Evolutionary conservation across 2,113 vertebrate species (phyloP), one percentile per base, ranked within the genome.

Genomic region (Cercopithecus mona): DNA sequence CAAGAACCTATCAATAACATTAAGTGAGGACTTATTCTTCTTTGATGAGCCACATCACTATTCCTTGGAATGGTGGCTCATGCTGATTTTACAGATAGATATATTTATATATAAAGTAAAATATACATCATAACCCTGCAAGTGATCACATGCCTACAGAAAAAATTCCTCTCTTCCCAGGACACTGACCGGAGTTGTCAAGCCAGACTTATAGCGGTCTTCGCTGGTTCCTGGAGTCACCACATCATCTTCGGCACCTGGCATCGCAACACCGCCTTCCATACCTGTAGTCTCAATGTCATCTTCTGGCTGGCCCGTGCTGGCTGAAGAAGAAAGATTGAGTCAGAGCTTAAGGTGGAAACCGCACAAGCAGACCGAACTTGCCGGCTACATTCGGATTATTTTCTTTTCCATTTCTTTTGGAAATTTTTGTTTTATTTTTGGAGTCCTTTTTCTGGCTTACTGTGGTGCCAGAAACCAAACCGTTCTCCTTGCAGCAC

Each of bases 131-230:
- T 9, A 27, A 17, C 30, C 27, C 45, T 61, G 80, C 25, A 35
- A 30, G 38, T 52, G 45, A 82, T 13, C 0, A 4, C 52, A 61
- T 13, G 88, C 52, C 83, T 38, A 8, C 2, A 17, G 75, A 50
- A 14, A 43, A 55, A 45, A 38, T 6, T 43, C 17, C 45, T 64
- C 11, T 40, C 48, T 52, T 81, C 9, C 84, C 3, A 3, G 25
- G 27, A 90, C 35, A 98, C 98, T 98, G 91, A 99, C 99, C 85
- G 48, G 25, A 8, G 96, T 84, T 23, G 98, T 86, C 7, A 35
- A 14, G 82, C 91, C 96, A 45, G 76, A 50, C 6, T 90, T 88
- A 13, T 57, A 59, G 13, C 95, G 25, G 35, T 92, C 96, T 17
- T 96, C 82, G 73, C 76, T 83, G 94, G 95, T 40, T 6, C 9